Percentiles rank a stretch among this genome's conserved stretches.
Evolutionary conservation across 2,888 invertebrate genomes (phyloP).

Genomic region (Epirrhoe tristata): DNA sequence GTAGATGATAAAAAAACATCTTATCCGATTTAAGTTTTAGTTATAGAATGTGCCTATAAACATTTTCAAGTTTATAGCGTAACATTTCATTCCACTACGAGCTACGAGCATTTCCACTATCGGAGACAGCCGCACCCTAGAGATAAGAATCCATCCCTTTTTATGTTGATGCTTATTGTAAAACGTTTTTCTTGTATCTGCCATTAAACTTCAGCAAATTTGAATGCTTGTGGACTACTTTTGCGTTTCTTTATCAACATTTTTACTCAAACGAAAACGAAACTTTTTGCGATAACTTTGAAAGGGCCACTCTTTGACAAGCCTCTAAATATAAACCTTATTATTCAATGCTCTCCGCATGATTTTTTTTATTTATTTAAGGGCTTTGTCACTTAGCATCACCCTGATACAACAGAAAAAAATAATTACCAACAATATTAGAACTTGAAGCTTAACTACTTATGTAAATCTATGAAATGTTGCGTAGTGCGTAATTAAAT

Average conservation of each 20-base stretch:
- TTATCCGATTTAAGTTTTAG: slow-evolving; percentile 12
- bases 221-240: slow-evolving; percentile 34
- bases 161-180: slow-evolving; percentile 36
- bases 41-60: slow-evolving; percentile 18
- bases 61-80: slow-evolving; percentile 26
- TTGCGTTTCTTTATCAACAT: slow-evolving; percentile 34
- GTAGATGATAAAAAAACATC: background rate
- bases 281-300: slow-evolving; percentile 33
- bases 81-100: slow-evolving; percentile 24
- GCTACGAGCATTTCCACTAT: slow-evolving; percentile 29
- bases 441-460: too few relatives aligned
- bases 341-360: too few relatives aligned
- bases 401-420: too few relatives aligned
- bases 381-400: too few relatives aligned
- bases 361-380: too few relatives aligned
- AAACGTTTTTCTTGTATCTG: slow-evolving; percentile 42
- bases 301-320: slow-evolving; percentile 35
- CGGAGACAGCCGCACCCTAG: slow-evolving; percentile 23
- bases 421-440: too few relatives aligned
- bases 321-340: slow-evolving; percentile 34
- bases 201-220: slow-evolving; percentile 32
- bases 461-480: too few relatives aligned
- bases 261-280: slow-evolving; percentile 32
- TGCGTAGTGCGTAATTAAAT: slow-evolving; percentile 5
- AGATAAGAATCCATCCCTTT: slow-evolving; percentile 36